Percentiles rank a stretch among this genome's conserved stretches.
Evolutionary conservation across 2,113 vertebrate species (phyloP).

Genomic region (Myodes glareolus): DNA sequence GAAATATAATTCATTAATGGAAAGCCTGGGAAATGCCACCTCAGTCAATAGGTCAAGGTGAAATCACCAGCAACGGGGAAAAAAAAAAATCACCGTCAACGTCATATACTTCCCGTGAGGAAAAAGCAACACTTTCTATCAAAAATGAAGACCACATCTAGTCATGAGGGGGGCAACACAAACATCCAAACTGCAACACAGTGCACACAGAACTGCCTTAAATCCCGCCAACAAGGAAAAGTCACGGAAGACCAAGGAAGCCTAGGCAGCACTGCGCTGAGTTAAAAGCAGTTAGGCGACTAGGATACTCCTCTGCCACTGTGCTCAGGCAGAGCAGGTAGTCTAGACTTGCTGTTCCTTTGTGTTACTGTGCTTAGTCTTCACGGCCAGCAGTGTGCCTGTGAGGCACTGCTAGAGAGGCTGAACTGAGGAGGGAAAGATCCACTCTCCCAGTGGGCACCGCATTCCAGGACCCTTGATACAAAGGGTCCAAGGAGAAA

Average conservation of each 20-base stretch:
- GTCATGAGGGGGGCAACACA: neutral
- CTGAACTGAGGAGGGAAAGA: neutral
- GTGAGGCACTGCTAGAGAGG: neutral
- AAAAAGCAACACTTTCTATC: neutral
- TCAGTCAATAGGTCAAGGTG: neutral
- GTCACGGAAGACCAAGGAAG: neutral
- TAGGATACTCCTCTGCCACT: neutral
- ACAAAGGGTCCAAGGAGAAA: neutral
- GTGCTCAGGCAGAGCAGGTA: fast-evolving
- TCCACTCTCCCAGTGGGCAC: no score
- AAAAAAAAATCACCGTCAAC: neutral
- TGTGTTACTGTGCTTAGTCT: neutral
- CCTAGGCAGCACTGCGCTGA: neutral
- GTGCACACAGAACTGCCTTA: neutral
- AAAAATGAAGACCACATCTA: neutral
- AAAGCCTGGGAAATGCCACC: neutral
- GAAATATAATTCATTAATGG: neutral
- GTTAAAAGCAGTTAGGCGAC: neutral
- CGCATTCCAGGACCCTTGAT: neutral
- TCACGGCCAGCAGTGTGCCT: neutral
- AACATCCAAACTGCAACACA: neutral
- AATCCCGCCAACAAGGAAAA: neutral
- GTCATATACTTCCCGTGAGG: neutral
- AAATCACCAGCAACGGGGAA: neutral
- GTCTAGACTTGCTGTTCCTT: neutral